Base-by-base conservation (phyloP, 2,113 vertebrate species). In the Ornithorhynchus anatinus region DNA sequence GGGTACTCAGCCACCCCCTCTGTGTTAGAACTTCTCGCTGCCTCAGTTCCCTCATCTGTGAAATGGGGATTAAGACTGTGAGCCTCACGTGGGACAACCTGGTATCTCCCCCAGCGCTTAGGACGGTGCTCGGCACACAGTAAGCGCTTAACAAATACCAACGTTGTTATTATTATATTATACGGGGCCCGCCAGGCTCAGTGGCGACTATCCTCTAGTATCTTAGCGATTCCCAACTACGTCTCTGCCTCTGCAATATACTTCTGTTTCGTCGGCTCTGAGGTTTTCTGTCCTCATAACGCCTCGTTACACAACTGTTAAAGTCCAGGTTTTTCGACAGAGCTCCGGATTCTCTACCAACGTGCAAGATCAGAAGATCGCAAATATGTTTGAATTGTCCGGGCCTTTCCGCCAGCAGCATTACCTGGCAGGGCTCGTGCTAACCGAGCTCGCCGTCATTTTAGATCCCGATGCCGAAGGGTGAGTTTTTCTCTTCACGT, bases 311-410 rank as follows among this genome's bases (percentile, higher is more conserved):
- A 7, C 29, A 79, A 12, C 33, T 76, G 10, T 48, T 72, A 67
- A 40, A 63, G 27, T 33, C 60, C 40, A 59, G 3, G 40, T 33
- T 63, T 10, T 76, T 74, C 44, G 62, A 68, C 92, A 99, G 98
- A 99, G 98, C 86, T 99, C 98, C 90, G 97, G 97, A 14, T 98
- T 99, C 88, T 99, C 98, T 50, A 99, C 97, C 40, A 96, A 95
- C 3, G 94, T 97, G 39, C 98, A 99, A 87, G 98, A 99, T 88
- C 98, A 99, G 87, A 99, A 98, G 92, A 99, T 96, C 62, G 97
- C 98, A 77, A 99, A 99, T 67, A 99, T 99, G 97, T 99, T 99
- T 91, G 98, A 99, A 80, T 82, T 99, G 79, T 99, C 97, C 1
- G 93, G 98, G 70, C 97, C 97, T 60, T 99, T 99, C 89, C 95